These are phyloP conservation scores for Adelphocoris suturalis DNA, from an alignment of 2,888 invertebrate genomes.

Conservation along the genomic window DNA sequence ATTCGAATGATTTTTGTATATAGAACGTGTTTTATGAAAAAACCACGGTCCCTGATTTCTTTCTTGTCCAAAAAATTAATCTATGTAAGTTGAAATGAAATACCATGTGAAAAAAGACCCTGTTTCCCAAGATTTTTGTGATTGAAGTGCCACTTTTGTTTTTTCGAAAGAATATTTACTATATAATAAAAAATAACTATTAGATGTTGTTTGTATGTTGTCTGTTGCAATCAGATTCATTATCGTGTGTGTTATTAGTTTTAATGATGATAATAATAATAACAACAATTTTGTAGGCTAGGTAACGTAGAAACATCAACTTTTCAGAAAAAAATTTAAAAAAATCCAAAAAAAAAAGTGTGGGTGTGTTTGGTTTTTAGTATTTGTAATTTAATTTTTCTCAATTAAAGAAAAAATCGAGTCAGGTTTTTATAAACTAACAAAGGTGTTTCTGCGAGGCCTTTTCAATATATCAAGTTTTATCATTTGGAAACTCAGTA, in stretches of 20 bases:
- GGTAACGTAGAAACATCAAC: slow-evolving; percentile 65
- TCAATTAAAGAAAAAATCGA: not conserved
- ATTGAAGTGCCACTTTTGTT: slow-evolving; percentile 89
- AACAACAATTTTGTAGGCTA: slow-evolving; percentile 68
- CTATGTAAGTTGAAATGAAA: slow-evolving; percentile 41
- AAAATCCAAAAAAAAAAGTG: slow-evolving; percentile 42
- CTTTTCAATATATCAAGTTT: slow-evolving; percentile 33
- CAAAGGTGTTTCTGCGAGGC: slow-evolving; percentile 74
- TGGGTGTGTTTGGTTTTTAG: slow-evolving; percentile 54
- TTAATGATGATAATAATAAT: slow-evolving; percentile 67
- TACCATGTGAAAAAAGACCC: slow-evolving; percentile 63
- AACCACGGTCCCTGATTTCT: slow-evolving; percentile 18
- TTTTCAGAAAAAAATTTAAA: slow-evolving; percentile 59
- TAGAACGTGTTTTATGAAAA: not conserved
- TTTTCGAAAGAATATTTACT: slow-evolving; percentile 79
- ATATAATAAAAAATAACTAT: slow-evolving; percentile 77
- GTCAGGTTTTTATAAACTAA: slow-evolving; percentile 34
- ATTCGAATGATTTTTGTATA: slow-evolving; percentile 33
- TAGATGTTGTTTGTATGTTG: slow-evolving; percentile 75
- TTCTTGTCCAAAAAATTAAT: slow-evolving; percentile 35
- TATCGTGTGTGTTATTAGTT: slow-evolving; percentile 75
- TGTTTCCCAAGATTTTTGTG: slow-evolving; percentile 79
- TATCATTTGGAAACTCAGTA: not conserved
- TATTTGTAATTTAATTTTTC: not conserved
- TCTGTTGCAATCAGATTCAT: slow-evolving; percentile 75